Percentiles rank a stretch among this genome's conserved stretches.
Conservation (phyloP, 2,113 vertebrate genomes). For the Rhagologus leucostigma region DNA sequence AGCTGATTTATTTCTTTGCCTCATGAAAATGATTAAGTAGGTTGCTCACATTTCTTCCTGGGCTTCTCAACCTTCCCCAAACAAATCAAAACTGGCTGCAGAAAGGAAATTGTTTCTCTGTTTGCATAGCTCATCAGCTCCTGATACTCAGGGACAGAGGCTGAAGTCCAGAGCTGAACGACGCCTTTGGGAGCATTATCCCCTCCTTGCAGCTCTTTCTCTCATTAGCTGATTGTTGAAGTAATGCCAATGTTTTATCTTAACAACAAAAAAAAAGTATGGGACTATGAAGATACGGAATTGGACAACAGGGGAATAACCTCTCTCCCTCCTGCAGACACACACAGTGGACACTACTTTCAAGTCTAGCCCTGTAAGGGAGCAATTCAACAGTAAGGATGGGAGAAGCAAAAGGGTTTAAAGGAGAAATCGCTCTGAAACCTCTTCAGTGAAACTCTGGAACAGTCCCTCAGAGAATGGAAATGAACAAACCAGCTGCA, state of each 20-base stretch:
- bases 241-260: background rate
- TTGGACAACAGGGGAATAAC: background rate
- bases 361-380: background rate
- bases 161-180: background rate
- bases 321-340: background rate
- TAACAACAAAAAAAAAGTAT: background rate
- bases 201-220: background rate
- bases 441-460: background rate
- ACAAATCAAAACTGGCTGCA: background rate
- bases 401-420: background rate
- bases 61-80: background rate
- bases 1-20: background rate
- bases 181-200: background rate
- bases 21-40: background rate
- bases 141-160: background rate
- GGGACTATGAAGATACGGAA: background rate
- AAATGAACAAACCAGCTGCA: constrained; percentile 22
- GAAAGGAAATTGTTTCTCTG: background rate
- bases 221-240: background rate
- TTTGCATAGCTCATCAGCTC: background rate
- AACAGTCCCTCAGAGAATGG: background rate
- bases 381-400: background rate
- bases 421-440: constrained; percentile 1
- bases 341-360: background rate
- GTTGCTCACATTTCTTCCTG: background rate